phyloP scores from a whole-genome alignment of 2,113 vertebrate species.

The Brachypteracias leptosomus region DNA sequence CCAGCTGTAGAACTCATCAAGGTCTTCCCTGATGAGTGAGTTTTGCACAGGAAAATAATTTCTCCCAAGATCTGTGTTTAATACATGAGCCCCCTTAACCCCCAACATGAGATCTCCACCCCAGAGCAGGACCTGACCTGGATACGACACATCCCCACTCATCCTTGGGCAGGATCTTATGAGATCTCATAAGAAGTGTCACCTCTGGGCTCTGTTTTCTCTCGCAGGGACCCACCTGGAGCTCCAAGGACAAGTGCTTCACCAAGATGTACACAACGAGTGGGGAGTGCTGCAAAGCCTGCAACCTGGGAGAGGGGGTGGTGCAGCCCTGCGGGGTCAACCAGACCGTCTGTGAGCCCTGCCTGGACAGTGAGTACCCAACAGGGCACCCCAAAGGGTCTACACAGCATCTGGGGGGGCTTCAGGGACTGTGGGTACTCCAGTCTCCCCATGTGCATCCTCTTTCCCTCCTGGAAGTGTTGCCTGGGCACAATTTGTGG shows the following conservation, averaged over 20 bases:
- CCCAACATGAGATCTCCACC: accelerated
- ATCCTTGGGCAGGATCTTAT: neutral
- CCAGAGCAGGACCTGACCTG: accelerated
- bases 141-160: accelerated
- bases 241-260: constrained; percentile 67
- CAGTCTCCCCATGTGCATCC: accelerated
- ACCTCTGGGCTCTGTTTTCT: neutral
- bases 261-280: constrained; percentile 74
- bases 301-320: constrained; percentile 92
- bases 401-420: accelerated
- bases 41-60: neutral
- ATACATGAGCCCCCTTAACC: accelerated
- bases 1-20: neutral
- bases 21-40: neutral
- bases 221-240: neutral
- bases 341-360: constrained; percentile 88
- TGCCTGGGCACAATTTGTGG: too few species aligned
- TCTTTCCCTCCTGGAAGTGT: accelerated
- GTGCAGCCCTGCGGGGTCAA: constrained; percentile 79
- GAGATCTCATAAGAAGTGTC: neutral
- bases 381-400: accelerated
- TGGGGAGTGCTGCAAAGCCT: constrained; percentile 88
- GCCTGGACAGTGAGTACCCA: constrained; percentile 92
- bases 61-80: accelerated
- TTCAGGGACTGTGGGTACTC: accelerated